phyloP scores from a whole-genome alignment of 1,140 invertebrate genomes.

The Calephelis nemesis region DNA sequence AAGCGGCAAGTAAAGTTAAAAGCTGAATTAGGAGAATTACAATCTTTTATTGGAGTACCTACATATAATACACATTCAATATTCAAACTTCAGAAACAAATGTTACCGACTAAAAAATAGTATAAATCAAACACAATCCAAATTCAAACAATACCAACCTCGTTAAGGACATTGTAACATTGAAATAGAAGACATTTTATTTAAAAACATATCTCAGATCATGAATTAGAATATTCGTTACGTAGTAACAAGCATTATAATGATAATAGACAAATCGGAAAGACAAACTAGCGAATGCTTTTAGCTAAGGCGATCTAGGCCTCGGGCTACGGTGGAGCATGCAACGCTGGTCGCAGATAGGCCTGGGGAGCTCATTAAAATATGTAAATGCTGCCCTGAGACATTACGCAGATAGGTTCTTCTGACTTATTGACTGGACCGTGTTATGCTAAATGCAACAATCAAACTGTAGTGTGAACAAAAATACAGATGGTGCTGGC shows the following conservation, averaged over 20 bases:
- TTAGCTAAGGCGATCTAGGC: conserved; percentile 33
- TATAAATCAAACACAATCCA: no score
- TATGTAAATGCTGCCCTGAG: conserved; percentile 69
- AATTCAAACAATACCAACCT: background rate
- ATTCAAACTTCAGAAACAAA: no score
- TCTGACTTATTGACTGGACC: conserved; percentile 76
- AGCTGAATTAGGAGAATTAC: no score
- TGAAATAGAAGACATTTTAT: background rate
- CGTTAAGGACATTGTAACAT: background rate
- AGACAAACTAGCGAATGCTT: conserved; percentile 36
- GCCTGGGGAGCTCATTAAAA: conserved; percentile 70
- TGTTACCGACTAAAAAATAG: no score
- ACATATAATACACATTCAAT: no score
- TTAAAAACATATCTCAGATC: conserved; percentile 11
- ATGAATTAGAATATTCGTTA: conserved; percentile 15
- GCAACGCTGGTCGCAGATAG: conserved; percentile 46
- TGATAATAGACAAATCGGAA: conserved; percentile 39
- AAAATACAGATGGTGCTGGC: background rate
- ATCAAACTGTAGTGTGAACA: background rate
- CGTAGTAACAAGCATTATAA: conserved; percentile 24
- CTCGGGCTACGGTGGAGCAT: conserved; percentile 25
- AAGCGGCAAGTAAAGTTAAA: no score
- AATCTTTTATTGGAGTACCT: no score
- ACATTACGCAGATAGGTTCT: conserved; percentile 75
- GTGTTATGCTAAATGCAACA: conserved; percentile 34